These are phyloP conservation scores for Neopelma chrysocephalum DNA, from an alignment of 2,797 vertebrate species.

Conservation along the genomic window DNA sequence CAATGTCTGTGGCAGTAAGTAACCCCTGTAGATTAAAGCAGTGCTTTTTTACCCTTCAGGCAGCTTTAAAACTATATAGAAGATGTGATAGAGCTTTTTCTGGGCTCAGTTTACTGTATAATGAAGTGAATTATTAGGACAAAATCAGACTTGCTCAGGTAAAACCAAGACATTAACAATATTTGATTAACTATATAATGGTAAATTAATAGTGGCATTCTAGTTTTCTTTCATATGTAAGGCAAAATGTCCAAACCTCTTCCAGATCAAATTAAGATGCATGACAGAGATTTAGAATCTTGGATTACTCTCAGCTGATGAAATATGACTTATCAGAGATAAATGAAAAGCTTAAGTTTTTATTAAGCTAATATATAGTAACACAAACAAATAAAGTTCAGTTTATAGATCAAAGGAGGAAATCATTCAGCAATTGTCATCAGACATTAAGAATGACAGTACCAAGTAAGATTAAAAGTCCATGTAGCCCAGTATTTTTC, in stretches of 20 bases:
- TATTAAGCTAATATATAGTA: neutral
- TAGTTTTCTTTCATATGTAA: neutral
- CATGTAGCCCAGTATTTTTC: neutral
- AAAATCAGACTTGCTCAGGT: neutral
- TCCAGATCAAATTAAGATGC: neutral
- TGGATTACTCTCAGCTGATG: conserved; percentile 12
- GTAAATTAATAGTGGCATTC: neutral
- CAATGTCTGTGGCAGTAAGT: neutral
- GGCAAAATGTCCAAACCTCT: neutral
- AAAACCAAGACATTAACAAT: neutral
- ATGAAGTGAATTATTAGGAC: conserved; percentile 3
- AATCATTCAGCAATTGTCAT: conserved; percentile 9
- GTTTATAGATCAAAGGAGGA: neutral
- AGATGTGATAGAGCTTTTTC: neutral
- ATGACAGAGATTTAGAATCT: neutral
- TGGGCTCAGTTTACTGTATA: neutral
- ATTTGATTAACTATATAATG: neutral
- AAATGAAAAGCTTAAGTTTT: conserved; percentile 26
- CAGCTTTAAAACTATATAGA: neutral
- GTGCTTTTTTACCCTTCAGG: neutral
- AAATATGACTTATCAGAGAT: neutral
- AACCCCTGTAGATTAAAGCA: neutral
- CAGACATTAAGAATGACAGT: neutral
- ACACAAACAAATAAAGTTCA: neutral
- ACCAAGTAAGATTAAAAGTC: neutral